Base-by-base conservation (phyloP, 1,140 invertebrate genomes). In the Drosophila bifasciata region DNA sequence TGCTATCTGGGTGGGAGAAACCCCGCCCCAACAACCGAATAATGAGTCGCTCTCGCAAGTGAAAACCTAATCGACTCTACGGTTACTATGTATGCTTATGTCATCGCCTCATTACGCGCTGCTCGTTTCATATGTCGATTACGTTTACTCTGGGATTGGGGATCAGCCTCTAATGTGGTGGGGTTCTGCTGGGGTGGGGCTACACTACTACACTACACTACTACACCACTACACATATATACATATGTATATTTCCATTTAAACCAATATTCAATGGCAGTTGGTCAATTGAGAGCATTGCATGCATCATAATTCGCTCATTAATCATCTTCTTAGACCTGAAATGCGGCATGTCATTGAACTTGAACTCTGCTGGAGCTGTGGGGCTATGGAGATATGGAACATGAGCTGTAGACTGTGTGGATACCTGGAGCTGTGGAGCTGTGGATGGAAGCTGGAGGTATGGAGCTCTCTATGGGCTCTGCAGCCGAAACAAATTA, bases 51-150 rank as follows among this genome's bases (percentile, higher is more conserved):
- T 17, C 21, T 28, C 25, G 17, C 9, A 15, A 50, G 48, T 49
- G 46, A 21, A 23, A 49, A 28, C n/a, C 25, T 21, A 49, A 49
- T 32, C 48, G 48, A 36, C 32, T 36, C 32, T 13, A 5, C 28
- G 23, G 0, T 7, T 36, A 5, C 32, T 28, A 9, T 17, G 66
- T n/a, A 15, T 17, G 66, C 62, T 69, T 69, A 69, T 69, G 66
- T 69, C 66, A 69, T 69, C 66, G 66, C 41, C 63, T 69, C 63
- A 68, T 69, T 68, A 68, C 64, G 64, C 64, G 64, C 41, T 25
- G 15, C 21, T 46, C 21, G 49, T 51, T 39, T 51, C 28, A 19
- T 39, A 13, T 51, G 28, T 51, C 28, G 49, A 19, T 51, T 51
- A 39, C 49, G 28, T 13, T 36, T 36, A 25, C 23, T 7, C 23